phyloP scores from a whole-genome alignment of 2,113 vertebrate species.

The Picathartes gymnocephalus region DNA sequence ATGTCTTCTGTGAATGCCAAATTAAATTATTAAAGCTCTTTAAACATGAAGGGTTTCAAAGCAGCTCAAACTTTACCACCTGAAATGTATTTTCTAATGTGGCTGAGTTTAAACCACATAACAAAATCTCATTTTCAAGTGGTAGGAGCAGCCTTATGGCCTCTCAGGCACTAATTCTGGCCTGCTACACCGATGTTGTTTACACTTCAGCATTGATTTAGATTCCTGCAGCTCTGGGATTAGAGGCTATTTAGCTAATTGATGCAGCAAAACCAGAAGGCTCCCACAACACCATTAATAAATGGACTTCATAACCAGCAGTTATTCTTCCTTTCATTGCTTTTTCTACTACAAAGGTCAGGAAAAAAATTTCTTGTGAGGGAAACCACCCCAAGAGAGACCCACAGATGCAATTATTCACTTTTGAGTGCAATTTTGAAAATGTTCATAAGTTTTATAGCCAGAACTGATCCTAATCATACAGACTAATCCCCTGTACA shows the following conservation, averaged over 20 bases:
- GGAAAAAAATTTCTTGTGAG: neutral
- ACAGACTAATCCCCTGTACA: neutral
- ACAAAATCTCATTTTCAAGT: neutral
- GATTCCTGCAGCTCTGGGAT: neutral
- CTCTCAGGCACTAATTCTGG: neutral
- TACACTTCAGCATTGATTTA: neutral
- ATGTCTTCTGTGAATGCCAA: neutral
- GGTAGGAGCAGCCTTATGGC: neutral
- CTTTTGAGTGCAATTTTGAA: neutral
- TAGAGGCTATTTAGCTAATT: neutral
- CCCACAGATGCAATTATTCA: neutral
- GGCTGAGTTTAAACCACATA: neutral
- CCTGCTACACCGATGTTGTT: neutral
- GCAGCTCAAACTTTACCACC: neutral
- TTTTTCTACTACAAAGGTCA: neutral
- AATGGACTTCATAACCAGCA: neutral
- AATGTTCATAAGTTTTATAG: neutral
- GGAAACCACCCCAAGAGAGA: neutral
- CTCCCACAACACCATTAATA: neutral
- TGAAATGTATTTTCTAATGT: neutral
- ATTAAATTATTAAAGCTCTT: neutral
- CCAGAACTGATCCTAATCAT: neutral
- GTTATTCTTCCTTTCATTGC: neutral
- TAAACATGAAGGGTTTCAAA: neutral
- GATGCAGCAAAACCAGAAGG: neutral